Evolutionary conservation across 1,140 invertebrate genomes (phyloP).

Genomic region (Pectinophora gossypiella): DNA sequence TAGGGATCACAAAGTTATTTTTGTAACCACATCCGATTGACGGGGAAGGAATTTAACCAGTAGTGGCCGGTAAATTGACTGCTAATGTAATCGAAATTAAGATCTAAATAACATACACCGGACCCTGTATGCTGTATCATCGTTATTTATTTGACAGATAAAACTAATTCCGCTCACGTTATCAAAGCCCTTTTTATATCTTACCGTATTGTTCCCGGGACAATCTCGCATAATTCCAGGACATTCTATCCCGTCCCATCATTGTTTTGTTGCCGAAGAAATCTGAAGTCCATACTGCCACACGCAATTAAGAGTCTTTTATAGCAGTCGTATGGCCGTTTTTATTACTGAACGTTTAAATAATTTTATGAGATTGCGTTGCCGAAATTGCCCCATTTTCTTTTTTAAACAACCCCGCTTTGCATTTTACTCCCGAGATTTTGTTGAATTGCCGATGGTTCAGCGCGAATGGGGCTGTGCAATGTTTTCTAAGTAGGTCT

Average conservation of each 20-base stretch:
- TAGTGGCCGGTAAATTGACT: no score
- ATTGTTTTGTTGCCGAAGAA: slow-evolving; percentile 10
- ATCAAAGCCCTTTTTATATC: no score
- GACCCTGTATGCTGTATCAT: no score
- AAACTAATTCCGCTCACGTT: no score
- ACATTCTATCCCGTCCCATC: neutral
- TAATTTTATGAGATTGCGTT: slow-evolving; percentile 54
- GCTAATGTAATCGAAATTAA: no score
- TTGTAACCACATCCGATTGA: no score
- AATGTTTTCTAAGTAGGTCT: neutral
- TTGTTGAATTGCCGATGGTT: neutral
- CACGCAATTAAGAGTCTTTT: slow-evolving; percentile 46
- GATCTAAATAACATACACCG: no score
- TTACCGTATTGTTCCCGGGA: neutral
- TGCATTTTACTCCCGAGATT: slow-evolving; percentile 20
- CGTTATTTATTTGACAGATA: no score
- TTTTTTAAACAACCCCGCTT: slow-evolving; percentile 38
- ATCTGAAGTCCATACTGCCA: slow-evolving; percentile 13
- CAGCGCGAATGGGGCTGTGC: neutral
- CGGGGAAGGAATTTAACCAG: no score
- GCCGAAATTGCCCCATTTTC: slow-evolving; percentile 42
- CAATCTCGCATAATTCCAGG: neutral
- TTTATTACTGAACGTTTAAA: slow-evolving; percentile 50
- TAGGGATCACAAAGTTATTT: no score
- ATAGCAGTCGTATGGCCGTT: slow-evolving; percentile 42